Conservation (phyloP, 2,797 vertebrate species). For the Pipistrellus kuhlii region DNA sequence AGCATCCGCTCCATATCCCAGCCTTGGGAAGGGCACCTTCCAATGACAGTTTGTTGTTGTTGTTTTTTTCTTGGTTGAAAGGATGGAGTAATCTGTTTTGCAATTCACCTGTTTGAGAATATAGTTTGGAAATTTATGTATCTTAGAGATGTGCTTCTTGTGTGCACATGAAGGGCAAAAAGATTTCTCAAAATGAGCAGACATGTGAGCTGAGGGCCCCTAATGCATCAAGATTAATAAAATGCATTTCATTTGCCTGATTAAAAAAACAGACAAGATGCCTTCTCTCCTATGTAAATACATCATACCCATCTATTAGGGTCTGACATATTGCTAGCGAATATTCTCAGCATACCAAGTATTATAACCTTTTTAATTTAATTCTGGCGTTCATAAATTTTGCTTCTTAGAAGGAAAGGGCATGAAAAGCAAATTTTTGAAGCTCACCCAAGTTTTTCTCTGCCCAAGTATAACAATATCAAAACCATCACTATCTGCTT, state of each 20-base stretch:
- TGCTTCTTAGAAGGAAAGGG: conserved; percentile 41
- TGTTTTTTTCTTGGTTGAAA: conserved; percentile 1
- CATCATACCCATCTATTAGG: not conserved
- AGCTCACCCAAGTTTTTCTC: conserved; percentile 11
- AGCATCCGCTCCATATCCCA: not conserved
- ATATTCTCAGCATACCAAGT: conserved; percentile 9
- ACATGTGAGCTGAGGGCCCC: not conserved
- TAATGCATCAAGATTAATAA: conserved; percentile 4
- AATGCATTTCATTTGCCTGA: not conserved
- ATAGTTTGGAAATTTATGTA: conserved; percentile 33
- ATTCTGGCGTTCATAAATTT: conserved; percentile 36
- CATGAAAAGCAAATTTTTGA: conserved; percentile 37
- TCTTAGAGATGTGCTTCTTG: not conserved
- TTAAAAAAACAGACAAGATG: not conserved
- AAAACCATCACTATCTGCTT: conserved; percentile 43
- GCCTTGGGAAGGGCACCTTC: not conserved
- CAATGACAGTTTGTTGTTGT: not conserved
- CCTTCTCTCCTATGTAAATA: not conserved
- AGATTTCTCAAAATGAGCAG: conserved; percentile 27
- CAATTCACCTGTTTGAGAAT: not conserved
- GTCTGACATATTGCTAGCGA: not conserved
- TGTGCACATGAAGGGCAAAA: not conserved
- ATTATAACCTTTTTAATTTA: conserved; percentile 8
- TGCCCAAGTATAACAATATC: conserved; percentile 10
- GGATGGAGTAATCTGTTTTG: not conserved